Conservation (phyloP, 2,797 vertebrate species). For the Benthosema pterotum region DNA sequence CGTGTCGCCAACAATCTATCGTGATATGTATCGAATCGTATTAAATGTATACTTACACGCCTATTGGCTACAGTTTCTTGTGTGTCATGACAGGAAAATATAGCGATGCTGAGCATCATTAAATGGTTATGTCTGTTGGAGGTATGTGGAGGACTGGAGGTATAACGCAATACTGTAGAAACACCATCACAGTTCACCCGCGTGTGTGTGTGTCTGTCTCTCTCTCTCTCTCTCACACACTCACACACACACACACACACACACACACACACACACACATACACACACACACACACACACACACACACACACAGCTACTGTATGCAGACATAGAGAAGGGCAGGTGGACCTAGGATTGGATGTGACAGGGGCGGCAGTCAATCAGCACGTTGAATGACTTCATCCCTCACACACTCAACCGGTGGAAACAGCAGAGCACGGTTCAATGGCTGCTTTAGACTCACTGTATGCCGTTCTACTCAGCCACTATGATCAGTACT, state of each 20-base stretch:
- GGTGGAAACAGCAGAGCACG: background rate
- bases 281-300: background rate
- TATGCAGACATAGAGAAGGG: too few species aligned
- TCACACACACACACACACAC: background rate
- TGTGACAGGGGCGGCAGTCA: background rate
- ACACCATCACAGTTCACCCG: background rate
- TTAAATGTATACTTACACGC: too few species aligned
- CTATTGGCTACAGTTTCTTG: too few species aligned
- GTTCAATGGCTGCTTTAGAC: background rate
- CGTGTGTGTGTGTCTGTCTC: too few species aligned
- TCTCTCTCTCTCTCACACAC: background rate
- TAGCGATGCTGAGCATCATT: too few species aligned
- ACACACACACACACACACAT: background rate
- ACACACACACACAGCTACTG: too few species aligned
- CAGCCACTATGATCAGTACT: background rate
- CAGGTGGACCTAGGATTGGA: background rate
- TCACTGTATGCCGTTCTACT: background rate
- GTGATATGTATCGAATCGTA: too few species aligned
- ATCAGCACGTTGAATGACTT: background rate
- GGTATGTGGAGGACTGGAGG: too few species aligned
- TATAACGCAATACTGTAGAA: too few species aligned
- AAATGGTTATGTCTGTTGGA: too few species aligned
- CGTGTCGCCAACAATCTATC: too few species aligned
- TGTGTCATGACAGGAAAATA: too few species aligned
- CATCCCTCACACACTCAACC: background rate